Evolutionary conservation across 2,797 vertebrate species (phyloP).

Genomic region (Spheniscus humboldti): DNA sequence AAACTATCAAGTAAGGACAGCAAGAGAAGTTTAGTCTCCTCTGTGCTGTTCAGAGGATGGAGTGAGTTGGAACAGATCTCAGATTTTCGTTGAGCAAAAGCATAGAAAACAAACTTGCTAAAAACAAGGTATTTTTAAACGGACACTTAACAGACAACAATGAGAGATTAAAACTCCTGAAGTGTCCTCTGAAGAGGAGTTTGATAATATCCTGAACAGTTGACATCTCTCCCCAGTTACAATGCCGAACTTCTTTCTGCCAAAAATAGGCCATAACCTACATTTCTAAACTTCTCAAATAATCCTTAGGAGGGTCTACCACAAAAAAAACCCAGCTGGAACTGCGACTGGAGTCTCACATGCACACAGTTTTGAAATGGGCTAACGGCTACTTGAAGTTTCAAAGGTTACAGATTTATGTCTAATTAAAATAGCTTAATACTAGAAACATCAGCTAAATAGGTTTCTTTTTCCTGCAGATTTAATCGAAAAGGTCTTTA

Average conservation of each 20-base stretch:
- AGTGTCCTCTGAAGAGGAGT: not conserved
- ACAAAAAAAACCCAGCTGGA: not conserved
- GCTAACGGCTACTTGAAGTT: not conserved
- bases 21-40: not conserved
- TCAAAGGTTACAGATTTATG: not conserved
- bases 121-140: not conserved
- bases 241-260: not conserved
- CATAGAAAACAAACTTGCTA: not conserved
- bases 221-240: not conserved
- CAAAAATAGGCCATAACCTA: not conserved
- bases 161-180: not conserved
- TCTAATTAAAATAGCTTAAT: not conserved
- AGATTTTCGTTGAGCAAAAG: not conserved
- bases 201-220: not conserved
- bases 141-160: not conserved
- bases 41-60: not conserved
- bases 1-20: not conserved
- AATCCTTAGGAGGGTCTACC: not conserved
- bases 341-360: not conserved
- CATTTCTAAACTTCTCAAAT: not conserved
- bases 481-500: not conserved
- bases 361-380: not conserved
- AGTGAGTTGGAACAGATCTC: not conserved
- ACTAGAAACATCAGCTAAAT: not conserved
- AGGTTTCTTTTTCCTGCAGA: not conserved